Percentiles rank a stretch among this genome's conserved stretches.
Conservation (phyloP, 1,140 invertebrate genomes). For the Leptopilina boulardi region DNA sequence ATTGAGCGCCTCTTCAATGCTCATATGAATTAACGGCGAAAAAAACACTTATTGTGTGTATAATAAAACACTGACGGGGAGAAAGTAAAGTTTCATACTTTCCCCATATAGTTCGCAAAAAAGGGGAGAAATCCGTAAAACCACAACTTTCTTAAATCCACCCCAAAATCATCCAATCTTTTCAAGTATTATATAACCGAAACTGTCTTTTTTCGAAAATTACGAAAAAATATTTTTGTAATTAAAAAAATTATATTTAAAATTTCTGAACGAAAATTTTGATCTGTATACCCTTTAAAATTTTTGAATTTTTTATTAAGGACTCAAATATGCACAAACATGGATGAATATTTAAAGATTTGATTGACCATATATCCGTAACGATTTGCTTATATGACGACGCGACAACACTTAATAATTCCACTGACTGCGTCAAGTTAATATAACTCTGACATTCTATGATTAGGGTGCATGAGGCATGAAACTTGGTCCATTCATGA, state of each 20-base stretch:
- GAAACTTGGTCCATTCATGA: neutral
- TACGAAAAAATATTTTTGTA: too few relatives aligned
- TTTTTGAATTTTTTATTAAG: constrained; percentile 18
- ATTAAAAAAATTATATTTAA: too few relatives aligned
- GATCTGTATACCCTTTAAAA: too few relatives aligned
- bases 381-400: constrained; percentile 22
- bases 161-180: neutral
- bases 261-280: too few relatives aligned
- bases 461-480: neutral
- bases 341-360: neutral
- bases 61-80: neutral
- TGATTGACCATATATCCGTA: neutral
- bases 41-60: constrained; percentile 20
- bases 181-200: neutral
- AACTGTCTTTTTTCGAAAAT: neutral
- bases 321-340: neutral
- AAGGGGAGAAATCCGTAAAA: neutral
- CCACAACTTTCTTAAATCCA: neutral
- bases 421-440: constrained; percentile 24
- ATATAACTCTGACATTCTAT: neutral
- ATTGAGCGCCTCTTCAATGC: constrained; percentile 72
- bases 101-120: too few relatives aligned
- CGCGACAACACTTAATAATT: constrained; percentile 32
- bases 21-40: constrained; percentile 69
- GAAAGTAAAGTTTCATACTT: too few relatives aligned